Base-by-base conservation (phyloP, 1,140 invertebrate genomes). In the Ylistrum balloti region DNA sequence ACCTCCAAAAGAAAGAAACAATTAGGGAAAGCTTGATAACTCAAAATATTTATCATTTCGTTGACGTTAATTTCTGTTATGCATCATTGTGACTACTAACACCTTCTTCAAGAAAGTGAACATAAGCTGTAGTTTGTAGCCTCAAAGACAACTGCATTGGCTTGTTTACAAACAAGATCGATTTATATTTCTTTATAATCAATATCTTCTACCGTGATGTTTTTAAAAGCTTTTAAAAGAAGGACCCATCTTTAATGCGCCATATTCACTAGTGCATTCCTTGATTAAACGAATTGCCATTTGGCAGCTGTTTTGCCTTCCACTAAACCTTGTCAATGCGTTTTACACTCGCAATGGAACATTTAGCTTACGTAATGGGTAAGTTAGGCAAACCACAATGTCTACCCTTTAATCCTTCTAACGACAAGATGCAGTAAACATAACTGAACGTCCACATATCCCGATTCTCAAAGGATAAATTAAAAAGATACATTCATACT, bases 401-500 rank as follows among this genome's bases (percentile, higher is more conserved):
- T 74, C 56, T 74, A n/a, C 56, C 5, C 22, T 74, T 22, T 74
- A 74, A 74, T 74, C 56, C 28, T 0, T 74, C 22, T 74, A 74
- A 74, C 9, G 56, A 74, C 45, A 15, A 56, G 45, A 56, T 56
- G 17, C 45, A 56, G 45, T 74, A 74, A 74, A 74, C 56, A 5
- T 5, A 28, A 74, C n/a, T 74, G 22, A 74, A 74, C 56, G n/a
- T 74, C n/a, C 56, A 28, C 56, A 74, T 74, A 74, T n/a, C 7
- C 5, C 3, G 22, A 22, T 22, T 74, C 56, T 74, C 56, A 74
- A n/a, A 74, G 56, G 56, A 74, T 74, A n/a, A 74, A 74, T 74
- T 74, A 28, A 74, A 56, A 56, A n/a, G 22, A n/a, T 74, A n/a
- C 56, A 74, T 74, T 28, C 56, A n/a, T 74, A 74, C 56, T n/a